Percentiles rank a stretch among this genome's conserved stretches.
Conservation (phyloP, 2,797 vertebrate genomes). For the Urophycis tenuis region DNA sequence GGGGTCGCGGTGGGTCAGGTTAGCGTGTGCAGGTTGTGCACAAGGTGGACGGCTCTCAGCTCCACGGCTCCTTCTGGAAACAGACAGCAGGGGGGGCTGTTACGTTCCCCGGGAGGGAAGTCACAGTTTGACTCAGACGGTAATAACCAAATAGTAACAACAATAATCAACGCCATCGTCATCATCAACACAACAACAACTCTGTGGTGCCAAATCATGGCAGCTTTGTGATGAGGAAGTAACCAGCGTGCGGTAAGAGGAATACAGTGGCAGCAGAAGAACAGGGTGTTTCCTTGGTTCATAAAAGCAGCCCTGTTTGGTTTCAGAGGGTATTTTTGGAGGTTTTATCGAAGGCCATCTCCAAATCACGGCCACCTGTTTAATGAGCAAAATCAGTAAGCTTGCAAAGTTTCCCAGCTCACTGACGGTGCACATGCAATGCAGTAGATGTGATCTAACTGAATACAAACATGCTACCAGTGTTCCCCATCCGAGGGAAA, state of each 20-base stretch:
- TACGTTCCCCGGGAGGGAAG: no score
- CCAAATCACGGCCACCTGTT: neutral
- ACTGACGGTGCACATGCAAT: constrained; percentile 6
- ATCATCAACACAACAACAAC: neutral
- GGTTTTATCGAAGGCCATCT: neutral
- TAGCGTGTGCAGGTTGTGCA: neutral
- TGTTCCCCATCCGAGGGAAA: constrained; percentile 20
- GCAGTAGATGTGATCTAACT: neutral
- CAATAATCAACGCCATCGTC: neutral
- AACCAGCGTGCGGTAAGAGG: neutral
- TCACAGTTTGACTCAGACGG: neutral
- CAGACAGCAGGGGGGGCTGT: constrained; percentile 49
- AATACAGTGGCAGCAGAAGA: neutral
- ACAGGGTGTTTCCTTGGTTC: neutral
- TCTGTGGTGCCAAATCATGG: no score
- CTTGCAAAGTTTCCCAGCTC: constrained; percentile 1
- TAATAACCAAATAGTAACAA: neutral
- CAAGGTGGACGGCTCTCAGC: constrained; percentile 1
- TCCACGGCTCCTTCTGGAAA: constrained; percentile 19
- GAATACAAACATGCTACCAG: neutral
- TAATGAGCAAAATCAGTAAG: neutral
- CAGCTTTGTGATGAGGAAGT: neutral
- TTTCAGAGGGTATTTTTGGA: neutral
- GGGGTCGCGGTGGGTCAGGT: constrained; percentile 19
- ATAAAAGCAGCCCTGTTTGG: neutral